Percentiles rank a stretch among this genome's conserved stretches.
phyloP scores from a whole-genome alignment of 2,888 invertebrate species.

The Tipula confusa region DNA sequence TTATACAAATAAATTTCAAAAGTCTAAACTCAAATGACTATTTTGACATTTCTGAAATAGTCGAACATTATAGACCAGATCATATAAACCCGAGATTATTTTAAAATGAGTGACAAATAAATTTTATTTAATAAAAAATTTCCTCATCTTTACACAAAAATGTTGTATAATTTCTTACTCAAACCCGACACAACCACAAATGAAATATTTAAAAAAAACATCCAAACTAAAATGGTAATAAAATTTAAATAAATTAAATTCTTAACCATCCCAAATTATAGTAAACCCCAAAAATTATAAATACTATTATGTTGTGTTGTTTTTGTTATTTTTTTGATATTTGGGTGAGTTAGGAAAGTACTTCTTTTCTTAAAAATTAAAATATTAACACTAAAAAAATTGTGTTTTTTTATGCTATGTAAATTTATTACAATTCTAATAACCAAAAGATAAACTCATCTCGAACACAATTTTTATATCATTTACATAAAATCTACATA shows the following conservation, averaged over 20 bases:
- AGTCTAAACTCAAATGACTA: too few relatives aligned
- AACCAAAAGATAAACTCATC: background rate
- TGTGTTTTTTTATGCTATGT: background rate
- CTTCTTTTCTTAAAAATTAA: background rate
- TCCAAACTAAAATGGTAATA: background rate
- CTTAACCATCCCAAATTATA: background rate
- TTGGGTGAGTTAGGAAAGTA: background rate
- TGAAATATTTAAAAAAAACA: background rate
- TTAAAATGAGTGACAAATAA: too few relatives aligned
- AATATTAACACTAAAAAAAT: background rate
- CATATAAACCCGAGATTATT: too few relatives aligned
- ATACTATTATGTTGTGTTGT: background rate
- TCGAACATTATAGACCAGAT: too few relatives aligned
- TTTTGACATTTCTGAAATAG: too few relatives aligned
- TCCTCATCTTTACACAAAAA: too few relatives aligned
- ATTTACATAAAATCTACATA: background rate
- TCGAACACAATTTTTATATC: background rate
- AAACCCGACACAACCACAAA: background rate
- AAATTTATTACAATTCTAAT: background rate
- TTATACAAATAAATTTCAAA: too few relatives aligned
- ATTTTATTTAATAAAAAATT: too few relatives aligned
- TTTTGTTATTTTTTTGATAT: background rate
- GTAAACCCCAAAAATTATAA: background rate
- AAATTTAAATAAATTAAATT: conserved; percentile 25
- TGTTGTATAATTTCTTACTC: background rate